Evolutionary conservation across 2,797 vertebrate species (phyloP).

Genomic region (Coluber constrictor): DNA sequence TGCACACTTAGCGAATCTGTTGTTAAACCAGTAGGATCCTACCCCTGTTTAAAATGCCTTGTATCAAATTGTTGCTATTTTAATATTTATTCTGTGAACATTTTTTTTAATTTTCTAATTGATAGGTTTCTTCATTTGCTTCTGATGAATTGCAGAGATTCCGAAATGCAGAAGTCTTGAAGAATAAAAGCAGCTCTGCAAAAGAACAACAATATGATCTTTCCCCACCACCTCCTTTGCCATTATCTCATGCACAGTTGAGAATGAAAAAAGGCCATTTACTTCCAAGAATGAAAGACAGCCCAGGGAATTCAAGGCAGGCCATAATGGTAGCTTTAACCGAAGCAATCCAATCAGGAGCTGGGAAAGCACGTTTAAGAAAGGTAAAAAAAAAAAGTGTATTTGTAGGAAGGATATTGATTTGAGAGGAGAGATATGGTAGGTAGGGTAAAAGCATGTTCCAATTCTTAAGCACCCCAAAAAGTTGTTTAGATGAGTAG

Average conservation of each 20-base stretch:
- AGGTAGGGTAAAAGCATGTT: neutral
- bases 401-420: neutral
- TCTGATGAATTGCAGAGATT: conserved; percentile 79
- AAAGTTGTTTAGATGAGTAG: neutral
- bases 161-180: conserved; percentile 54
- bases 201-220: conserved; percentile 28
- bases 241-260: conserved; percentile 38
- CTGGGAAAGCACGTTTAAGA: conserved; percentile 82
- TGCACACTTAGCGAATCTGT: too few species aligned
- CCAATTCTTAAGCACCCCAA: neutral
- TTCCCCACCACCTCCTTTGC: conserved; percentile 26
- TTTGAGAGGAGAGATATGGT: neutral
- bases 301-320: conserved; percentile 72
- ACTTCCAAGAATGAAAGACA: conserved; percentile 44
- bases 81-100: conserved; percentile 35
- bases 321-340: conserved; percentile 87
- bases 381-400: conserved; percentile 76
- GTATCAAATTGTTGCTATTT: conserved; percentile 34
- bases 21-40: too few species aligned
- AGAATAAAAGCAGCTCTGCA: conserved; percentile 6
- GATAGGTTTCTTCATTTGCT: conserved; percentile 81
- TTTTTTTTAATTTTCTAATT: conserved; percentile 6
- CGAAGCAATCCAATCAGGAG: conserved; percentile 91
- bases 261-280: conserved; percentile 42
- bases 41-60: neutral